A percentile compares a stretch with the other conserved stretches of the same genome.
Conservation (phyloP, 2,888 invertebrate species). For the Apoda limacodes region DNA sequence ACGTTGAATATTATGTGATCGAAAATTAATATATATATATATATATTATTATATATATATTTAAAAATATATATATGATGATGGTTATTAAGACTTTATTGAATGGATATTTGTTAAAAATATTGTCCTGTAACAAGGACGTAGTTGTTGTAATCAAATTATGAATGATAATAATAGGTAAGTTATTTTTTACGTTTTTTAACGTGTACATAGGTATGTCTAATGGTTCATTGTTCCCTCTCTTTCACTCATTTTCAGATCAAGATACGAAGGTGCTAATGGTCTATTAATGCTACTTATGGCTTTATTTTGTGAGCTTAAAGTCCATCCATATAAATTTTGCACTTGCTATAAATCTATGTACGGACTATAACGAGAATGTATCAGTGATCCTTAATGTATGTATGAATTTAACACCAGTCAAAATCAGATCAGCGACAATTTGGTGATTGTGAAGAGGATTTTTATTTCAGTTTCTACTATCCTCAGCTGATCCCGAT, state of each 20-base stretch:
- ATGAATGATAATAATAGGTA: constrained; percentile 68
- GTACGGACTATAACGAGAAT: no score
- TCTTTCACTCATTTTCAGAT: constrained; percentile 48
- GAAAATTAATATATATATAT: constrained; percentile 47
- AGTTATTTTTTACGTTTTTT: constrained; percentile 70
- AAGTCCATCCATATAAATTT: no score
- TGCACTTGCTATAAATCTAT: no score
- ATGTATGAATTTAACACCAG: no score
- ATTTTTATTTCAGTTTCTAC: no score
- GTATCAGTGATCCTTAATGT: no score
- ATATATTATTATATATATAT: no score
- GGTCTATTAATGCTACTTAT: constrained; percentile 65
- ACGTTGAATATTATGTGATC: constrained; percentile 70
- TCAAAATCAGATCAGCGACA: no score
- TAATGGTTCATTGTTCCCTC: constrained; percentile 59
- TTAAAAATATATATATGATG: no score
- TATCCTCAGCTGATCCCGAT: no score
- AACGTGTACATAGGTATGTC: constrained; percentile 62
- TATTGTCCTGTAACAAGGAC: constrained; percentile 60
- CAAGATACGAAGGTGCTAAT: constrained; percentile 56
- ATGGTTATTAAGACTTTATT: constrained; percentile 67
- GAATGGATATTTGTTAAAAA: constrained; percentile 64
- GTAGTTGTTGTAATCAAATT: constrained; percentile 69
- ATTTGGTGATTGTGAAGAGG: no score
- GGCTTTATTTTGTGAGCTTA: constrained; percentile 40